Conservation (phyloP, 1,140 invertebrate genomes). For the Colletes latitarsis region DNA sequence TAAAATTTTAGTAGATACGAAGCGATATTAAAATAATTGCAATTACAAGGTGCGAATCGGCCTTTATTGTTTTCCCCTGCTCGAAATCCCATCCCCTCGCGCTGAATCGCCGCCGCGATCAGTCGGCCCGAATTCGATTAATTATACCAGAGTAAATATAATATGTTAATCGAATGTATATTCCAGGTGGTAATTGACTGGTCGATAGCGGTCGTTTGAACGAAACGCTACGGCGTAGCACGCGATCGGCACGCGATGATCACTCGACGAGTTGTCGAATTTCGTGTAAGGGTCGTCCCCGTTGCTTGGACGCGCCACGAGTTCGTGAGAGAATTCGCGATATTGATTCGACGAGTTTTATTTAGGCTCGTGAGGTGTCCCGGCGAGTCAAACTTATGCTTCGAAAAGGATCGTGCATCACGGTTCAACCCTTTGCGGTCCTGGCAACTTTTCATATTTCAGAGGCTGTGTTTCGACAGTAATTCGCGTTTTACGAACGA, state of each 20-base stretch:
- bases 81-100: not conserved
- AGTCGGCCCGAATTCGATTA: constrained; percentile 7
- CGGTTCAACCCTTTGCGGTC: not conserved
- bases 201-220: constrained; percentile 19
- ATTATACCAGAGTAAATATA: constrained; percentile 57
- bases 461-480: too few species aligned
- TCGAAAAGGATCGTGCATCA: not conserved
- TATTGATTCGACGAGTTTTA: constrained; percentile 3
- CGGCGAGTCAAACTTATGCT: not conserved
- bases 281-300: constrained; percentile 14
- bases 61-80: not conserved
- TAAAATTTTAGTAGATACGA: too few species aligned
- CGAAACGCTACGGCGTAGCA: constrained; percentile 25
- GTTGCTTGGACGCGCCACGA: not conserved
- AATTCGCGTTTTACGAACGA: too few species aligned
- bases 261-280: constrained; percentile 27
- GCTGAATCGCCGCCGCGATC: not conserved
- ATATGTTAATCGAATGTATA: constrained; percentile 57
- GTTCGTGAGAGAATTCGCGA: constrained; percentile 24
- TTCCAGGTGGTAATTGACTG: constrained; percentile 49
- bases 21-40: too few species aligned
- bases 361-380: not conserved
- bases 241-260: constrained; percentile 47
- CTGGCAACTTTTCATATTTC: too few species aligned
- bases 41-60: too few species aligned